A percentile compares a stretch with the other conserved stretches of the same genome.
phyloP scores from a whole-genome alignment of 2,797 vertebrate genomes.

The Lateolabrax maculatus region DNA sequence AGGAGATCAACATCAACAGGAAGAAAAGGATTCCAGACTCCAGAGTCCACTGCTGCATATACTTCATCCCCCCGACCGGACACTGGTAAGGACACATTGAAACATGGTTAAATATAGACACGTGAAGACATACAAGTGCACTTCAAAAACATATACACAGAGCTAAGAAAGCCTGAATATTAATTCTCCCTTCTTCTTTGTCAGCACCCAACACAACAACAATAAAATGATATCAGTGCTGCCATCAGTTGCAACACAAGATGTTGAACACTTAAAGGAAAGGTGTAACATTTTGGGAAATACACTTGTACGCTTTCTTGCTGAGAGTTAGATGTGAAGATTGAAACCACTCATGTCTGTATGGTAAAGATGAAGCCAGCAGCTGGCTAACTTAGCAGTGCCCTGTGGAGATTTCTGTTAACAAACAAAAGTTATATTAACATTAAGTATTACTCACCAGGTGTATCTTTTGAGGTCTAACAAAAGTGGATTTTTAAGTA shows the following conservation, averaged over 20 bases:
- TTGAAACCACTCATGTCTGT: background rate
- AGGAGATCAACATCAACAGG: slow-evolving; percentile 94
- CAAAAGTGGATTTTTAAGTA: no score
- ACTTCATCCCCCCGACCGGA: slow-evolving; percentile 96
- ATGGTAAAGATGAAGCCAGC: background rate
- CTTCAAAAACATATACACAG: background rate
- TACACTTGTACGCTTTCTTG: background rate
- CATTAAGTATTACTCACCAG: background rate
- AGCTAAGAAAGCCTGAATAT: background rate
- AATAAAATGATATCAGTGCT: background rate
- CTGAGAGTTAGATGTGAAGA: background rate
- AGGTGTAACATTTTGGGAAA: background rate
- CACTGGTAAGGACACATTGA: slow-evolving; percentile 87
- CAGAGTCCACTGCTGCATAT: slow-evolving; percentile 96
- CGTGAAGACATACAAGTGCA: background rate
- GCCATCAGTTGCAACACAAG: background rate
- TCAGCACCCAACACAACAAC: background rate
- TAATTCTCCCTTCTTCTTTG: background rate
- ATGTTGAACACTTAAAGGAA: background rate
- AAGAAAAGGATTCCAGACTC: slow-evolving; percentile 96
- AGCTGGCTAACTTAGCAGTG: background rate
- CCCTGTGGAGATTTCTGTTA: background rate
- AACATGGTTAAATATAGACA: background rate
- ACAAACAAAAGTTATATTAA: background rate
- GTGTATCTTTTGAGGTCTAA: background rate